A percentile compares a stretch with the other conserved stretches of the same genome.
These are phyloP conservation scores for Phymastichus coffea DNA, from an alignment of 1,140 invertebrate species.

Conservation along the genomic window DNA sequence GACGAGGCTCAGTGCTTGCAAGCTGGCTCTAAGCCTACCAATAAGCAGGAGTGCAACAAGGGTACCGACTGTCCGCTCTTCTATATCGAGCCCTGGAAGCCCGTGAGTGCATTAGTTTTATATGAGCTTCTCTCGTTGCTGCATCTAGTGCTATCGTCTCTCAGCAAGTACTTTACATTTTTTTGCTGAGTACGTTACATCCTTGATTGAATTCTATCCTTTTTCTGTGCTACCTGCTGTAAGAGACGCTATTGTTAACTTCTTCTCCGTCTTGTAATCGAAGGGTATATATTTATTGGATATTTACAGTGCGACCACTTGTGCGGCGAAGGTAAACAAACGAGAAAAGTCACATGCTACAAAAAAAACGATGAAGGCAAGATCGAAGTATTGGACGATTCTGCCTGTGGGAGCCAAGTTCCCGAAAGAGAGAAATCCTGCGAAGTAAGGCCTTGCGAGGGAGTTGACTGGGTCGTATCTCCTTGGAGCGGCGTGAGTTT, in stretches of 20 bases:
- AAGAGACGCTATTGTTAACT: no score
- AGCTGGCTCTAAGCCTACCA: slow-evolving; percentile 68
- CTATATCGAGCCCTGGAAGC: slow-evolving; percentile 82
- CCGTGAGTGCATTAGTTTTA: no score
- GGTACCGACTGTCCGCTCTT: slow-evolving; percentile 78
- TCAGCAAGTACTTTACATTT: no score
- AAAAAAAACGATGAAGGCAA: slow-evolving; percentile 68
- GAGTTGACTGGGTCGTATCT: slow-evolving; percentile 86
- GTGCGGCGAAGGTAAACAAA: slow-evolving; percentile 82
- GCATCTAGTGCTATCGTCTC: no score
- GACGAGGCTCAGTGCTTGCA: slow-evolving; percentile 74
- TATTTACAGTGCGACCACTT: slow-evolving; percentile 75
- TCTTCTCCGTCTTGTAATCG: no score
- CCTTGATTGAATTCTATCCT: no score
- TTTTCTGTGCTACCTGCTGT: no score
- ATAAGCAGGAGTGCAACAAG: slow-evolving; percentile 73
- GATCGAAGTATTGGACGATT: slow-evolving; percentile 71
- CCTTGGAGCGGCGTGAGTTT: slow-evolving; percentile 85
- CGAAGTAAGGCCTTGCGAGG: slow-evolving; percentile 80
- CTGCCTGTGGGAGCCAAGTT: slow-evolving; percentile 67
- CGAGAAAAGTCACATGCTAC: slow-evolving; percentile 72
- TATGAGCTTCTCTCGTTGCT: not conserved
- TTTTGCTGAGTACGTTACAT: no score
- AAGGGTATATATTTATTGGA: no score
- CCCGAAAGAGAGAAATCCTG: slow-evolving; percentile 72